Base-by-base conservation (phyloP, 53 echinoderm and acorn worm species). In the Crossaster papposus region DNA sequence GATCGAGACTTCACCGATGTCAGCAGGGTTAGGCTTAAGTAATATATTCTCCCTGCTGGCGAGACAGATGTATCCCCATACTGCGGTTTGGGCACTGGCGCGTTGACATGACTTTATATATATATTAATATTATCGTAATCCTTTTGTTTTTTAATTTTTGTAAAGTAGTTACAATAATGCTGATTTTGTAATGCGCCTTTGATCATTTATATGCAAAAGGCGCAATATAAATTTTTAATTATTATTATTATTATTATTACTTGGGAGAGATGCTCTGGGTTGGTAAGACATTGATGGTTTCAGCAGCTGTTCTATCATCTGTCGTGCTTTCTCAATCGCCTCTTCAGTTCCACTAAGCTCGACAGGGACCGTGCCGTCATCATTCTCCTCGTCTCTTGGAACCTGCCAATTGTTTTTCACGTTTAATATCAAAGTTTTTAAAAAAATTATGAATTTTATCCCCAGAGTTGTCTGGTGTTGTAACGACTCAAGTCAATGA, bases 351-450 rank as follows among this genome's bases (percentile, higher is more conserved):
- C 98, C 98, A 17, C 89, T 88, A 30, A 98, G 81, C 70, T 96
- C 93, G 51, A 98, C 81, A 4, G 94, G 84, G 18, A 87, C 36
- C 14, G 98, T 98, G 53, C 94, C 92, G 54, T 94, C 95, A 72
- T 93, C 91, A 79, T 97, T 93, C 24, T 83, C 90, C 18, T 86
- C 50, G 20, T 92, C 85, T 30, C 90, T 74, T 62, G 92, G 63
- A 2, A 92, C 81, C 80, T 80, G 79, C 2, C 32, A 34, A 29
- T 65, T 36, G 29, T 14, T 8, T 17, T 38, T 32, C 2, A 3
- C 13, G 22, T 64, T 36, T 17, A 30, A 33, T 32, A 30, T 52
- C 2, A 54, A 63, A 10, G 65, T 18, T 14, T 7, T 14, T 38
- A 30, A 72, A 72, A 28, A 31, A 30, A 5, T 30, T 32, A 30